Conservation (phyloP, 2,113 vertebrate genomes). For the Trogon surrucura region DNA sequence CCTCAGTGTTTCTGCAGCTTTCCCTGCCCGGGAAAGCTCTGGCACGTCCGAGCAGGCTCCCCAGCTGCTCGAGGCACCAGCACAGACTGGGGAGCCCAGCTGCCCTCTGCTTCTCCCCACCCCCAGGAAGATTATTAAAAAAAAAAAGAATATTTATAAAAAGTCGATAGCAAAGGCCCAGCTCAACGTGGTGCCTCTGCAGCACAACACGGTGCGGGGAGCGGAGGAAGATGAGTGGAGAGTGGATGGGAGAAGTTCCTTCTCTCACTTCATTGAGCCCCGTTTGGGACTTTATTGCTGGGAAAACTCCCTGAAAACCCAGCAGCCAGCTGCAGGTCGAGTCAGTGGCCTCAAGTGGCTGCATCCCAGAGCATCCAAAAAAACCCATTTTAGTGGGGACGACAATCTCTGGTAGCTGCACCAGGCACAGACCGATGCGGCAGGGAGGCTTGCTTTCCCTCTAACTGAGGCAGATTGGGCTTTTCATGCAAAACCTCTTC, state of each 20-base stretch:
- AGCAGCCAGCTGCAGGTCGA: rapidly evolving
- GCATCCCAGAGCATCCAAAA: background rate
- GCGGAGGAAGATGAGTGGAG: background rate
- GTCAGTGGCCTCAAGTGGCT: too few relatives aligned
- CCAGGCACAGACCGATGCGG: rapidly evolving
- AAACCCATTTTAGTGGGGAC: rapidly evolving
- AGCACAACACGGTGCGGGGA: background rate
- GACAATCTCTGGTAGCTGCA: rapidly evolving
- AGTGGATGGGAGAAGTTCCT: background rate
- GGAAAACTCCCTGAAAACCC: background rate
- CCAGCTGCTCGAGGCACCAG: background rate
- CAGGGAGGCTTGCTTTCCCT: rapidly evolving
- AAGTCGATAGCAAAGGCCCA: rapidly evolving
- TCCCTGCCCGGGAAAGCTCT: rapidly evolving
- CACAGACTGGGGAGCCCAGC: rapidly evolving
- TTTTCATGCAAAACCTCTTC: background rate
- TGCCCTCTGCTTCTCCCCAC: background rate
- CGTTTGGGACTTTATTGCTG: rapidly evolving
- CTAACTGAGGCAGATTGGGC: rapidly evolving
- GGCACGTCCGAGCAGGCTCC: rapidly evolving
- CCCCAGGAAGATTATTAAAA: rapidly evolving
- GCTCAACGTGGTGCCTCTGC: background rate
- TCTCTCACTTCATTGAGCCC: rapidly evolving
- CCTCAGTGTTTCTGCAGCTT: rapidly evolving
- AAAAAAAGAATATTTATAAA: background rate